Evolutionary conservation across 2,113 vertebrate species (phyloP), one percentile per base, ranked within the genome.

Genomic region (Perccottus glenii): DNA sequence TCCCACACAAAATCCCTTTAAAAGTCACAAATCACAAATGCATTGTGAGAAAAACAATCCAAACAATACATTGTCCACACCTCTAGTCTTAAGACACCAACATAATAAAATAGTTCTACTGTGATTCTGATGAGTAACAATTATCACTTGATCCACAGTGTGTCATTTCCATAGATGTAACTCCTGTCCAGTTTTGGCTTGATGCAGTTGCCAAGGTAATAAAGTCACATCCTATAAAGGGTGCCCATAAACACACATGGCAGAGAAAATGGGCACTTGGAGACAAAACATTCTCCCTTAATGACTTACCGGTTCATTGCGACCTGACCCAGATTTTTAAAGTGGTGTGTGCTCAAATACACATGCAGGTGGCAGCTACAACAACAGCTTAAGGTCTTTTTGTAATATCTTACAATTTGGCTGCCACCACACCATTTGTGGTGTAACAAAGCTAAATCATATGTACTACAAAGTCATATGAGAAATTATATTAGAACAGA

Each of bases 321-420:
- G 9, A 48, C 53, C 48, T 84, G 81, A 82, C 72, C 82, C 67
- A 81, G 60, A 85, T 82, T 72, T 77, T 10, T 58, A 2, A 15
- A 44, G 11, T 33, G 11, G 33, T 35, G 47, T 56, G 36, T 8
- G 27, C 27, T 70, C 44, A n/a, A 50, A 9, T 8, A 42, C 63
- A 43, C 33, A 46, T 38, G 45, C 42, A 48, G 27, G 10, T 47
- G 16, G 32, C 11, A 42, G 42, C 60, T 7, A 50, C 51, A 60
- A 50, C 51, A 60, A 33, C 52, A 36, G 52, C 11, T 55, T 36
- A 35, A 5, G 19, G 19, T 27, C 19, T 27, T 27, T 27, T 27
- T 27, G 19, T 27, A 27, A 27, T 27, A 27, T 1, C 19, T 27
- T 27, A 27, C 38, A 40, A 40, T 2, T 40, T 40, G 38, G 38